Conservation (phyloP, 2,888 invertebrate genomes). For the Melitaea athalia region DNA sequence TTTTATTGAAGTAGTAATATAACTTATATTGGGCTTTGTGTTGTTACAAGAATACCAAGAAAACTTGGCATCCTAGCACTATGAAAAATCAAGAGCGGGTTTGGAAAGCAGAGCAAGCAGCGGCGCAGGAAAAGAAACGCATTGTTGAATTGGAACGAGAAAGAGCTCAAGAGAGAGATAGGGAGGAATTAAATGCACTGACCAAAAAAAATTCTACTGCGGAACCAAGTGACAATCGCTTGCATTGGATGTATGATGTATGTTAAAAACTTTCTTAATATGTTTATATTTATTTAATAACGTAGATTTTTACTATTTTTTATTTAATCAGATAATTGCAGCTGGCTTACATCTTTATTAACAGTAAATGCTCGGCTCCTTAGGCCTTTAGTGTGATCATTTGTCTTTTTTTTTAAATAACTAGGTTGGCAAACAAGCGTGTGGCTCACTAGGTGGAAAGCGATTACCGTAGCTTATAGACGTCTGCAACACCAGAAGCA, state of each 20-base stretch:
- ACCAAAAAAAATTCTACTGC: constrained; percentile 78
- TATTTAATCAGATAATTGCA: too few relatives aligned
- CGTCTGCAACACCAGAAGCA: too few relatives aligned
- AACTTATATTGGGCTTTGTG: constrained; percentile 1
- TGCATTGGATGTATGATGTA: constrained; percentile 95
- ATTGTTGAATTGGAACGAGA: constrained; percentile 86
- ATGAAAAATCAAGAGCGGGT: constrained; percentile 89
- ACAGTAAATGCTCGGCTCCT: too few relatives aligned
- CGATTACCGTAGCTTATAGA: too few relatives aligned
- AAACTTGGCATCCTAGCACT: constrained; percentile 91
- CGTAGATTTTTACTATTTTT: too few relatives aligned
- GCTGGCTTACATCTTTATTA: too few relatives aligned
- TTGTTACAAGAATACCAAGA: constrained; percentile 85
- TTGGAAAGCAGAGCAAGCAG: constrained; percentile 89
- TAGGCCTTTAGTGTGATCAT: too few relatives aligned
- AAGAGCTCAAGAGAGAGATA: constrained; percentile 84
- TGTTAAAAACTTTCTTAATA: constrained; percentile 31
- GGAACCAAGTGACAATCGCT: constrained; percentile 80
- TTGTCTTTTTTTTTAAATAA: too few relatives aligned
- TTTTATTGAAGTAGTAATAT: too few relatives aligned
- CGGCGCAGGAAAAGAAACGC: constrained; percentile 85
- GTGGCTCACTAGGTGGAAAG: too few relatives aligned
- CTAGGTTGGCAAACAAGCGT: too few relatives aligned
- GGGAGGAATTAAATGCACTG: constrained; percentile 85
- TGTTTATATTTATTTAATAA: too few relatives aligned